Conservation (phyloP, 2,113 vertebrate genomes). For the Potamarius usumacintae region DNA sequence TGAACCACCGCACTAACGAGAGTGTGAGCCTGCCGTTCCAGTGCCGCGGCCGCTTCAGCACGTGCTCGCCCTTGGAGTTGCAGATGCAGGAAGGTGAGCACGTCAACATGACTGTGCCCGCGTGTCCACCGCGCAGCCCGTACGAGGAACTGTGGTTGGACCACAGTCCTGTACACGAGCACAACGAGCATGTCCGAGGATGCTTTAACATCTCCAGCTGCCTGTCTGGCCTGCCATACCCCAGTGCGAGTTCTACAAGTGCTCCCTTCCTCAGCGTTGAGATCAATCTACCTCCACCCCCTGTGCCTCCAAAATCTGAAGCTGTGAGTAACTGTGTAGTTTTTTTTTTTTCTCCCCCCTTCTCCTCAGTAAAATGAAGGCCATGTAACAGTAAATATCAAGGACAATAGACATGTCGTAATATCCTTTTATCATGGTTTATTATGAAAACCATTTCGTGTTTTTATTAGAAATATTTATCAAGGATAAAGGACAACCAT, state of each 20-base stretch:
- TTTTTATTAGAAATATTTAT: neutral
- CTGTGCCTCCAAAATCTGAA: conserved; percentile 99
- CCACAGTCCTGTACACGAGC: conserved; percentile 76
- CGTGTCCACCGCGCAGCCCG: conserved; percentile 88
- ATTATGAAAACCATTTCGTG: neutral
- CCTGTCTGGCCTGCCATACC: conserved; percentile 68
- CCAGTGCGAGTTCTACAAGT: conserved; percentile 68
- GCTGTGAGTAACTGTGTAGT: conserved; percentile 82
- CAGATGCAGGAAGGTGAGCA: conserved; percentile 99
- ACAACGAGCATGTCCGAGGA: conserved; percentile 72
- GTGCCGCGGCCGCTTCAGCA: conserved; percentile 95
- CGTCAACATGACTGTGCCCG: conserved; percentile 92
- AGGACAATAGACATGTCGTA: neutral
- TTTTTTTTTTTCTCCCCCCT: neutral
- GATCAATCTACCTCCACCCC: conserved; percentile 87
- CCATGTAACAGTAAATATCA: neutral
- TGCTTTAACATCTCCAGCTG: conserved; percentile 72
- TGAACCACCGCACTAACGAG: conserved; percentile 99
- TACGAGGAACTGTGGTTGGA: conserved; percentile 98
- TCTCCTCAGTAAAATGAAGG: neutral
- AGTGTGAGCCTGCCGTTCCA: conserved; percentile 98
- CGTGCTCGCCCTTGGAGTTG: conserved; percentile 91
- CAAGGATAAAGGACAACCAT: neutral
- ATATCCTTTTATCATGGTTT: neutral
- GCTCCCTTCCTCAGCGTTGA: conserved; percentile 76